Evolutionary conservation across 2,797 vertebrate genomes (phyloP).

Genomic region (Clarias platycephalus): DNA sequence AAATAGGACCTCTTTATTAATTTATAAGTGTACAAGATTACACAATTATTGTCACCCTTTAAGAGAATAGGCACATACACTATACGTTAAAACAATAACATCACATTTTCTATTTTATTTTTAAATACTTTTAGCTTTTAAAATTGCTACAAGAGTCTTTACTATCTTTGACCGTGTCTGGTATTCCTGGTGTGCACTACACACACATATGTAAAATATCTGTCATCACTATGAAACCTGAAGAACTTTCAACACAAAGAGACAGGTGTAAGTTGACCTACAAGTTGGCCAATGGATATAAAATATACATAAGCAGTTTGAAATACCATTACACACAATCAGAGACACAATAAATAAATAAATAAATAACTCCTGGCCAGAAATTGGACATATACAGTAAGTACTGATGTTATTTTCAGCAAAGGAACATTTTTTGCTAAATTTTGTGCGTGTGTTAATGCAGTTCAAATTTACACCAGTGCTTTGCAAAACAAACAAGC

Average conservation of each 20-base stretch:
- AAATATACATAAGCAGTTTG: conserved; percentile 14
- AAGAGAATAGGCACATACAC: not conserved
- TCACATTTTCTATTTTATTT: not conserved
- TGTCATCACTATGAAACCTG: conserved; percentile 9
- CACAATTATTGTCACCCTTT: not conserved
- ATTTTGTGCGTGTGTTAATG: not conserved
- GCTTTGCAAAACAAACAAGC: not conserved
- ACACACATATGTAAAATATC: conserved; percentile 14
- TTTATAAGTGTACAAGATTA: not conserved
- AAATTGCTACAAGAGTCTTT: not conserved
- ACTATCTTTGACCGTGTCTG: not conserved
- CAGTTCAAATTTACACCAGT: not conserved
- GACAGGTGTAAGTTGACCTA: conserved; percentile 7
- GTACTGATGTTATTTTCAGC: not conserved
- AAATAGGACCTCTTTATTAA: not conserved
- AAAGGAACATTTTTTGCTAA: not conserved
- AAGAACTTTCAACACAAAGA: conserved; percentile 2
- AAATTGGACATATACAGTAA: not conserved
- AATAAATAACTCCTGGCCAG: not conserved
- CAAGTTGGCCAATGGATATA: conserved; percentile 4
- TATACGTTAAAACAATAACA: not conserved
- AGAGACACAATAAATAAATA: not conserved
- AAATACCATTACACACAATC: conserved; percentile 5
- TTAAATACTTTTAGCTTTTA: not conserved
- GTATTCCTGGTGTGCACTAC: not conserved